Conservation (phyloP, 2,797 vertebrate species). For the Amblyopsis hoosieri region DNA sequence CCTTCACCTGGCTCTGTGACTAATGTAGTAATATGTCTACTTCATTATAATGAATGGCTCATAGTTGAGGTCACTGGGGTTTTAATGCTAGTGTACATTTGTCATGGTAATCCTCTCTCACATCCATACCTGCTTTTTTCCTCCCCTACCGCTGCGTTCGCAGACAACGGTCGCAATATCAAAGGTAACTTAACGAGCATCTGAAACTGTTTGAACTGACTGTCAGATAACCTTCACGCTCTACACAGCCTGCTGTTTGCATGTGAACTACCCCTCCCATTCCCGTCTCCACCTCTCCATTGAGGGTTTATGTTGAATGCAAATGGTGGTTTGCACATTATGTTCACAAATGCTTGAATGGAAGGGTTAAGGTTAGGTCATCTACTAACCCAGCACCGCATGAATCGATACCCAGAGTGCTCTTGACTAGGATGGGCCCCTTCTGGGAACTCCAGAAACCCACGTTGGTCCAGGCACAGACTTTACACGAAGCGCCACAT, state of each 20-base stretch:
- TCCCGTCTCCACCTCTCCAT: neutral
- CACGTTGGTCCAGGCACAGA: conserved; percentile 46
- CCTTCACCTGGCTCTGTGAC: conserved; percentile 43
- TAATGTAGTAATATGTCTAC: conserved; percentile 54
- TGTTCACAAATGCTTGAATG: conserved; percentile 29
- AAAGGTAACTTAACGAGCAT: conserved; percentile 87
- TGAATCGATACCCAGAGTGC: conserved; percentile 35
- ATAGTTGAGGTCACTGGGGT: conserved; percentile 17
- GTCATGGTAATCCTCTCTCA: conserved; percentile 47
- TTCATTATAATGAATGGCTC: conserved; percentile 60
- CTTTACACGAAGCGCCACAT: conserved; percentile 59
- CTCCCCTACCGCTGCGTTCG: conserved; percentile 65
- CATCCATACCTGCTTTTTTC: conserved; percentile 32
- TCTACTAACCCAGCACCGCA: conserved; percentile 22
- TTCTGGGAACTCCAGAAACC: conserved; percentile 13
- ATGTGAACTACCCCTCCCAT: conserved; percentile 65
- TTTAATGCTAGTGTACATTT: conserved; percentile 46
- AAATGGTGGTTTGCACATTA: conserved; percentile 27
- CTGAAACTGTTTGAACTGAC: conserved; percentile 32
- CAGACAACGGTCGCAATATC: conserved; percentile 95
- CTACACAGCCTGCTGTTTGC: conserved; percentile 75
- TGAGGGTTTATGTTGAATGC: conserved; percentile 22
- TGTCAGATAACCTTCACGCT: conserved; percentile 6
- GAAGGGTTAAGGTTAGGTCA: neutral
- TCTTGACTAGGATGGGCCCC: conserved; percentile 17